Conservation (phyloP, 2,797 vertebrate species). For the Argyrosomus regius region DNA sequence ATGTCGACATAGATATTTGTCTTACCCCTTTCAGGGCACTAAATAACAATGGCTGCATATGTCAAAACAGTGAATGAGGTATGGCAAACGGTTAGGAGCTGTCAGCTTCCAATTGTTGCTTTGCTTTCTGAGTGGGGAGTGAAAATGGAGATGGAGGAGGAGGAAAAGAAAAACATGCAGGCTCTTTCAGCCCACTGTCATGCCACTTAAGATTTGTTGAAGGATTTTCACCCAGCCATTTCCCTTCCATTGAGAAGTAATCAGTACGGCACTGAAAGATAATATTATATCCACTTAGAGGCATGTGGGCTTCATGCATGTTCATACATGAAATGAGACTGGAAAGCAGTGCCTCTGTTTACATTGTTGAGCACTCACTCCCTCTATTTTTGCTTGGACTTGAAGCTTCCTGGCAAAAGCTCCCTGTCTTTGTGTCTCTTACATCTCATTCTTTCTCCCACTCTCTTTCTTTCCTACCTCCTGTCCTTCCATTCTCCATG, state of each 20-base stretch:
- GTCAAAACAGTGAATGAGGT: conserved; percentile 82
- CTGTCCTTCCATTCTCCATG: conserved; percentile 59
- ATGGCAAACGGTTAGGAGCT: conserved; percentile 73
- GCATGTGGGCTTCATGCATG: conserved; percentile 79
- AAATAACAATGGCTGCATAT: conserved; percentile 70
- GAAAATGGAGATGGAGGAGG: conserved; percentile 76
- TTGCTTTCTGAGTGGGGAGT: conserved; percentile 71
- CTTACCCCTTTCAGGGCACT: conserved; percentile 66
- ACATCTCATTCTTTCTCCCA: conserved; percentile 53
- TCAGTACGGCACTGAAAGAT: conserved; percentile 83
- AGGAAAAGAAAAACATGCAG: conserved; percentile 80
- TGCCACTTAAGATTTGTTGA: conserved; percentile 86
- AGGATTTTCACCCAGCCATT: conserved; percentile 83
- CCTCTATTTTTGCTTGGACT: conserved; percentile 70
- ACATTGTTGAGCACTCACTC: conserved; percentile 64
- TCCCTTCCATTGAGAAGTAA: conserved; percentile 82
- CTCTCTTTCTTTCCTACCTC: conserved; percentile 48
- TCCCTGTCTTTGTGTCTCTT: conserved; percentile 60
- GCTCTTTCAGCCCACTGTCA: conserved; percentile 84
- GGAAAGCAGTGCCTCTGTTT: conserved; percentile 71
- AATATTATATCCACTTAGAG: conserved; percentile 84
- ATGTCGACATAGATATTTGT: conserved; percentile 68
- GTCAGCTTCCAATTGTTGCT: conserved; percentile 81
- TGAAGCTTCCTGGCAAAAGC: conserved; percentile 63
- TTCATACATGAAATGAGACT: conserved; percentile 78